Evolutionary conservation across 2,888 invertebrate species (phyloP), one percentile per base, ranked within the genome.

Genomic region (Diplazon laetatorius): DNA sequence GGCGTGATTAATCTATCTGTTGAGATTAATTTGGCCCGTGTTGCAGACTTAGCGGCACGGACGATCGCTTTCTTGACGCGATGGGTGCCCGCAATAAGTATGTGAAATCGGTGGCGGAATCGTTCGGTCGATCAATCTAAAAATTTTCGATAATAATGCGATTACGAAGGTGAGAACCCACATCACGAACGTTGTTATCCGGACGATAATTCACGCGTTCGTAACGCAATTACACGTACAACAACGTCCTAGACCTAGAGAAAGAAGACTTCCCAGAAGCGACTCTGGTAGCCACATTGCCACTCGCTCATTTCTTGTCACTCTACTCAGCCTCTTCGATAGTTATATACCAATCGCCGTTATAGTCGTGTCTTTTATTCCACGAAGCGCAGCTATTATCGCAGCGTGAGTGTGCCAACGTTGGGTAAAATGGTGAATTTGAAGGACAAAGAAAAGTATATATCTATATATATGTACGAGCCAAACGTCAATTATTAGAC

Each of bases 201-300:
- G 62, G 37, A 75, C 62, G n/a, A n/a, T n/a, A 44, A 75, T 57
- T 46, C 46, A 20, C 55, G 14, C 60, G 30, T 25, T 18, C 25
- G 42, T 42, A 42, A 55, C 8, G 55, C 30, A 52, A 66, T 30
- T 30, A 52, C 37, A 71, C 30, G 20, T 55, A 35, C 1, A 60
- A 52, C 42, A 20, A 62, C 52, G 78, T 75, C 78, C 78, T 78
- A 75, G 78, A 78, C 78, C 78, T 78, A 78, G 75, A 75, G 75
- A 68, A 62, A 75, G 75, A 68, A 62, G 10, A 12, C 39, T 55
- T 62, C 55, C 60, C 60, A 55, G 18, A 66, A 76, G 50, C 22
- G 35, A 25, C 16, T 30, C 4, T n/a, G 14, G 9, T 39, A 52
- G 52, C 59, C 30, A 30, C 30, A 30, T 39, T 18, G 22, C 30